Evolutionary conservation across 2,113 vertebrate species (phyloP).

Genomic region (Charadrius vociferus): DNA sequence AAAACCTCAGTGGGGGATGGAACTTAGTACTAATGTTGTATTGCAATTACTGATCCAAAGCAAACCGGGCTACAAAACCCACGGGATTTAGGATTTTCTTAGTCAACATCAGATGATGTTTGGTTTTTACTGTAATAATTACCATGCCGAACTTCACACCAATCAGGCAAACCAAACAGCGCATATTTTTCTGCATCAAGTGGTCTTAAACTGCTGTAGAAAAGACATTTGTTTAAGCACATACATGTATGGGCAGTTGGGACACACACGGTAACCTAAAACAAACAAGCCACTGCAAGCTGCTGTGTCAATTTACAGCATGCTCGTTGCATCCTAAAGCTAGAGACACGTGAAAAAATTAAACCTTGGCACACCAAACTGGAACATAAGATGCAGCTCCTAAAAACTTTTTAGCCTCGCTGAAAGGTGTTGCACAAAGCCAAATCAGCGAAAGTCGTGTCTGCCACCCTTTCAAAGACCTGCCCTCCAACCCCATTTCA

Average conservation of each 20-base stretch:
- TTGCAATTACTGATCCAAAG: background rate
- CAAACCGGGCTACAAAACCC: background rate
- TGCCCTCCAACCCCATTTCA: background rate
- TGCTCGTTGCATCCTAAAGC: background rate
- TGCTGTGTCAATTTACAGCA: background rate
- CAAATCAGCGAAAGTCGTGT: fast-evolving
- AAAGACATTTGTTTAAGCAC: background rate
- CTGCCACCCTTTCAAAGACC: background rate
- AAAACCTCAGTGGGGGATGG: background rate
- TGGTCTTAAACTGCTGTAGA: background rate
- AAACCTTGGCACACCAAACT: background rate
- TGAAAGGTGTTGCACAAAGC: background rate
- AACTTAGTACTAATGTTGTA: background rate
- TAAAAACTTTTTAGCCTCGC: background rate
- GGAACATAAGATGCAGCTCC: background rate
- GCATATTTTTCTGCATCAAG: background rate
- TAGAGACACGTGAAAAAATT: background rate
- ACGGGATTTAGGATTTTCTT: background rate
- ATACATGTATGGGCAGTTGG: background rate
- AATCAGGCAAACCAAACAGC: background rate
- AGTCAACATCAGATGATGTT: background rate
- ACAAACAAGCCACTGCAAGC: background rate
- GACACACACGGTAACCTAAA: background rate
- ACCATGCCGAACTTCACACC: background rate
- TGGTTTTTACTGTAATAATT: background rate